Evolutionary conservation across 2,797 vertebrate species (phyloP).

Genomic region (Cygnus olor): DNA sequence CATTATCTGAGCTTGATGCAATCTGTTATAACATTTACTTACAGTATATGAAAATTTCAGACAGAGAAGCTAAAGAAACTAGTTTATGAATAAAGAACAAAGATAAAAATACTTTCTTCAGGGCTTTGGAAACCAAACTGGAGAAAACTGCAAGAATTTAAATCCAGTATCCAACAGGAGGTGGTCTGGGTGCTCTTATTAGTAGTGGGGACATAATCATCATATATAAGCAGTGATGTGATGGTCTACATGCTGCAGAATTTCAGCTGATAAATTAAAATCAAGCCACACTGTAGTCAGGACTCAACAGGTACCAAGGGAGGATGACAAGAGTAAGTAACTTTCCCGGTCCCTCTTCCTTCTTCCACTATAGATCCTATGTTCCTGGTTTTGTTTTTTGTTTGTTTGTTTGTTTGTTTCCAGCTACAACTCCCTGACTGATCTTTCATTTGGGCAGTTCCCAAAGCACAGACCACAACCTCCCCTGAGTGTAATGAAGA

Average conservation of each 20-base stretch:
- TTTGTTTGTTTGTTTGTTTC: background rate
- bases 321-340: background rate
- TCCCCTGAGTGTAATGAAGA: background rate
- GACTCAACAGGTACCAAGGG: background rate
- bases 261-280: constrained; percentile 1
- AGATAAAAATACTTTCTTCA: background rate
- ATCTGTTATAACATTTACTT: background rate
- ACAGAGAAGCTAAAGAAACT: background rate
- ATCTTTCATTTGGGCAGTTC: background rate
- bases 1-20: rapidly evolving
- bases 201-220: background rate
- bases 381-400: background rate
- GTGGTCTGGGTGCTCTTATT: background rate
- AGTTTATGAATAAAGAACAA: background rate
- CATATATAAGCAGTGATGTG: background rate
- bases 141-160: background rate
- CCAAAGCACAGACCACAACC: background rate
- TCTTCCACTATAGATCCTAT: background rate
- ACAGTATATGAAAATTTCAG: background rate
- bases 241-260: background rate
- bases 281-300: background rate
- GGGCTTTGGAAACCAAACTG: background rate
- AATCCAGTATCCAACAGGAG: background rate
- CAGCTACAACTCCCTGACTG: background rate
- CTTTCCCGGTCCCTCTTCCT: rapidly evolving